A percentile compares a stretch with the other conserved stretches of the same genome.
Conservation (phyloP, 2,888 invertebrate genomes). For the Patella ulyssiponensis region DNA sequence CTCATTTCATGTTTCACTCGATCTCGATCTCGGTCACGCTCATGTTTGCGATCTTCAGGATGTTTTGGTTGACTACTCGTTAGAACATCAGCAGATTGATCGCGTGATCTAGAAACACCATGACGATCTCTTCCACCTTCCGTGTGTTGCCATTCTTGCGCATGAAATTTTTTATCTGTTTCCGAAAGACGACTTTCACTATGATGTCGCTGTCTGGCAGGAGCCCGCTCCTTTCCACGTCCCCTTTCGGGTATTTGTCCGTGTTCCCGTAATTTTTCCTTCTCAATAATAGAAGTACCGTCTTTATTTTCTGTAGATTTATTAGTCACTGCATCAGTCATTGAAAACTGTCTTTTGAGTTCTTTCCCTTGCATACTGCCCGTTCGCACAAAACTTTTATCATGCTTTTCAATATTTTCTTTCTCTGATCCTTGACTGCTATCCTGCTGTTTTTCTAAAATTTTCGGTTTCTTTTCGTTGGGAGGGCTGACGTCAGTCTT, state of each 20-base stretch:
- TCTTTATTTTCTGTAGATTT: conserved; percentile 16
- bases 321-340: conserved; percentile 56
- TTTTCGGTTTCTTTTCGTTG: conserved; percentile 64
- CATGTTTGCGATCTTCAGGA: conserved; percentile 16
- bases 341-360: conserved; percentile 66
- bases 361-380: conserved; percentile 63
- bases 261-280: conserved; percentile 51
- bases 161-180: conserved; percentile 53
- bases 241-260: conserved; percentile 54
- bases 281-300: conserved; percentile 31
- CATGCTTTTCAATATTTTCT: conserved; percentile 58
- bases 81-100: conserved; percentile 30
- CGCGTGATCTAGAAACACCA: conserved; percentile 40
- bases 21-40: conserved; percentile 6
- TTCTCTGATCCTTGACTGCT: conserved; percentile 65
- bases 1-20: not conserved
- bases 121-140: conserved; percentile 39
- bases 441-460: conserved; percentile 52
- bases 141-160: conserved; percentile 40
- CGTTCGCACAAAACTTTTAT: conserved; percentile 49
- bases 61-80: conserved; percentile 21
- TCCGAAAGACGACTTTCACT: conserved; percentile 60
- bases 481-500: conserved; percentile 64
- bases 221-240: conserved; percentile 56
- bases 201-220: conserved; percentile 55